phyloP scores from a whole-genome alignment of 2,888 invertebrate species.

The Pterobdella sp. region DNA sequence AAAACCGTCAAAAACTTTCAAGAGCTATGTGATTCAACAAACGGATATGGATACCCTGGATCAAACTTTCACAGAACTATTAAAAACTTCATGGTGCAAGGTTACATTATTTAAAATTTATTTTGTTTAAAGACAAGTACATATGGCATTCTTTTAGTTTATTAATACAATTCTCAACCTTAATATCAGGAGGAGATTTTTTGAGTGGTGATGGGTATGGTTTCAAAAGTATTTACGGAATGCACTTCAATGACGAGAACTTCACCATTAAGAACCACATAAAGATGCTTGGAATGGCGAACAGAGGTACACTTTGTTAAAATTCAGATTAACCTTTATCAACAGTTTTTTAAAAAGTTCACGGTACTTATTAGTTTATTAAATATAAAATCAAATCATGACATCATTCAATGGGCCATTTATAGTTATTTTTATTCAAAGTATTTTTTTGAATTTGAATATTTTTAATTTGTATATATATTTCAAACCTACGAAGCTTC shows the following conservation, averaged over 20 bases:
- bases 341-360: too few relatives aligned
- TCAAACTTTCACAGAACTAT: slow-evolving; percentile 26
- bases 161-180: neutral
- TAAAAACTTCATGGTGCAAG: slow-evolving; percentile 28
- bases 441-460: too few relatives aligned
- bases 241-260: slow-evolving; percentile 77
- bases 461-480: too few relatives aligned
- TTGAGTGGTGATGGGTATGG: slow-evolving; percentile 73
- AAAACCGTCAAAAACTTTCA: slow-evolving; percentile 59
- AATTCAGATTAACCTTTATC: too few relatives aligned
- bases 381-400: too few relatives aligned
- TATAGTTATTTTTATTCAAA: too few relatives aligned
- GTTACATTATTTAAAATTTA: too few relatives aligned
- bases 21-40: slow-evolving; percentile 58
- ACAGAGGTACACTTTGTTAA: slow-evolving; percentile 51
- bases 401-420: too few relatives aligned
- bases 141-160: neutral
- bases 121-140: neutral
- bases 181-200: slow-evolving; percentile 69
- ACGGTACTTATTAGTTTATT: too few relatives aligned
- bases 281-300: slow-evolving; percentile 86
- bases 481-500: too few relatives aligned
- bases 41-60: slow-evolving; percentile 54
- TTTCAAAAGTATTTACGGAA: slow-evolving; percentile 73
- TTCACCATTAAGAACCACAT: slow-evolving; percentile 69